These are phyloP conservation scores for Colossoma macropomum DNA, from an alignment of 2,113 vertebrate genomes.

Conservation along the genomic window DNA sequence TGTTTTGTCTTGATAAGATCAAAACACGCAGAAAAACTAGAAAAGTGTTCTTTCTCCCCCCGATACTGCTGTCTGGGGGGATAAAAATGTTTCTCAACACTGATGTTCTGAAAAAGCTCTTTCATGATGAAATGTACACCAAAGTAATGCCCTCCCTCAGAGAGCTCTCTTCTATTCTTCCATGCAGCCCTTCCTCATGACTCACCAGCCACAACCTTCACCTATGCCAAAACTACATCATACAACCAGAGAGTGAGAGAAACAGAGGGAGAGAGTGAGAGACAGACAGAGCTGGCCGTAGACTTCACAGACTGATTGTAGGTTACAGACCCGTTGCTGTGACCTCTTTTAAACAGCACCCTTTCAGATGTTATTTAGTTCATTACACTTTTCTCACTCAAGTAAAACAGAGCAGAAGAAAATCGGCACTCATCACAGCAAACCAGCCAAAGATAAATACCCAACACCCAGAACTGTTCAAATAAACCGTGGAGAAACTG, in stretches of 20 bases:
- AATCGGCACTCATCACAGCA: constrained; percentile 1
- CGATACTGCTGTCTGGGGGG: too few relatives aligned
- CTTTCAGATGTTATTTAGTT: not conserved
- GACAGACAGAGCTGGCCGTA: not conserved
- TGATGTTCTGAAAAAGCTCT: not conserved
- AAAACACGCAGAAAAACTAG: too few relatives aligned
- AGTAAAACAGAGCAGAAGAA: not conserved
- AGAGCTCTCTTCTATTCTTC: not conserved
- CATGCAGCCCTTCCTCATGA: not conserved
- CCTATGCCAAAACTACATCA: not conserved
- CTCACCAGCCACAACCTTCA: not conserved
- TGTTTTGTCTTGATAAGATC: too few relatives aligned
- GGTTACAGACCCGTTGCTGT: constrained; percentile 35
- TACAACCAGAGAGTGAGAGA: not conserved
- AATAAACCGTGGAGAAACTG: not conserved
- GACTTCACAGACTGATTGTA: constrained; percentile 21
- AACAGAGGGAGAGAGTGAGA: not conserved
- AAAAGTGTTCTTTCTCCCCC: too few relatives aligned
- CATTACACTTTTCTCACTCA: not conserved
- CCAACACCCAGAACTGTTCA: constrained; percentile 8
- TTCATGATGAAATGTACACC: not conserved
- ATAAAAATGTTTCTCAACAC: too few relatives aligned
- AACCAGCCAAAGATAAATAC: not conserved
- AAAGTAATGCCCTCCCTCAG: not conserved
- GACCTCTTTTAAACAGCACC: constrained; percentile 9